phyloP scores from a whole-genome alignment of 2,888 invertebrate species.

The Agapetus fuscipes region DNA sequence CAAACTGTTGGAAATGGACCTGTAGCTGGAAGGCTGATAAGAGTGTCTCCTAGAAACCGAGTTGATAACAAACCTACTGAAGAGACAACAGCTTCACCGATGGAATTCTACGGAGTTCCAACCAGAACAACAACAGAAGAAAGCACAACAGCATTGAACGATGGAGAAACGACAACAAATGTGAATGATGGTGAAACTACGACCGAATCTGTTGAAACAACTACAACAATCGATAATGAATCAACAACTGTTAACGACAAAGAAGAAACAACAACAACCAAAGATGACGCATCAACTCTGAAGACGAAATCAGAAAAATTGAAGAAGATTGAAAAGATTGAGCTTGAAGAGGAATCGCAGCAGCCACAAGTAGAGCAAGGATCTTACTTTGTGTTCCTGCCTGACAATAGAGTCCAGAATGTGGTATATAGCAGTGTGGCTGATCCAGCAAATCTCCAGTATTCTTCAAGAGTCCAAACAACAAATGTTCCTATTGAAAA shows the following conservation, averaged over 20 bases:
- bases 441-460: slow-evolving; percentile 14
- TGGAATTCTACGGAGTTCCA: background rate
- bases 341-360: background rate
- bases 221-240: too few relatives aligned
- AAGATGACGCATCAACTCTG: background rate
- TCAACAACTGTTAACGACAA: too few relatives aligned
- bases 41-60: too few relatives aligned
- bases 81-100: background rate
- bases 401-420: slow-evolving; percentile 13
- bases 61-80: too few relatives aligned
- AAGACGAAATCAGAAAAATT: too few relatives aligned
- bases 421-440: slow-evolving; percentile 10
- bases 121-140: background rate
- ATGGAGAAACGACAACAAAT: too few relatives aligned
- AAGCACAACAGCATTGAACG: too few relatives aligned
- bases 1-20: background rate
- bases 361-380: slow-evolving; percentile 5
- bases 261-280: slow-evolving; percentile 4
- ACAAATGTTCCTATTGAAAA: slow-evolving; percentile 7
- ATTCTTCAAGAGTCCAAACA: slow-evolving; percentile 14
- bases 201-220: too few relatives aligned
- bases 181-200: too few relatives aligned
- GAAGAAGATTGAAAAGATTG: slow-evolving; percentile 1
- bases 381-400: slow-evolving; percentile 14
- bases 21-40: background rate